Evolutionary conservation across 2,888 invertebrate species (phyloP).

Genomic region (Seira sanloemensis): DNA sequence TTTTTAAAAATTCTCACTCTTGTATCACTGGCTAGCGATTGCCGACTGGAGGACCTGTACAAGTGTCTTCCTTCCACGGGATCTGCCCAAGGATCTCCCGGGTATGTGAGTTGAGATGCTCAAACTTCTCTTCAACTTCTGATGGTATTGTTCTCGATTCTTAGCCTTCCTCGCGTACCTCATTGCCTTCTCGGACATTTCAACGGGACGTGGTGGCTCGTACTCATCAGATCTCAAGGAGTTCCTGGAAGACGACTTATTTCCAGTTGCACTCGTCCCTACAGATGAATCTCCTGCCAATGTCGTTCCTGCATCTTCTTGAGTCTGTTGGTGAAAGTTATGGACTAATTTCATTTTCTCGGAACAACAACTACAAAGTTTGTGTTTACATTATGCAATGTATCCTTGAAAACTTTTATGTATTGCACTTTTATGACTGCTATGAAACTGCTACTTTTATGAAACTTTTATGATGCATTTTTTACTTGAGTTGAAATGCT

Average conservation of each 20-base stretch:
- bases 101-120: constrained; percentile 74
- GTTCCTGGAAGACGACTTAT: constrained; percentile 65
- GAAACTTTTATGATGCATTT: not conserved
- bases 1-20: constrained; percentile 77
- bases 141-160: constrained; percentile 67
- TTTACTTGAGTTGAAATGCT: constrained; percentile 89
- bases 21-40: constrained; percentile 82
- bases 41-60: constrained; percentile 81
- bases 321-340: constrained; percentile 65
- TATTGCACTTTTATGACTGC: too few species aligned
- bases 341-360: not conserved
- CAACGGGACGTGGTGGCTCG: constrained; percentile 56
- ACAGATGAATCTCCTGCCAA: too few species aligned
- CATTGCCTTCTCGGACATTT: constrained; percentile 73
- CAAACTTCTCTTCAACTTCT: constrained; percentile 75
- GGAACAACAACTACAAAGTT: not conserved
- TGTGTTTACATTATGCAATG: not conserved
- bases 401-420: too few species aligned
- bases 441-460: too few species aligned
- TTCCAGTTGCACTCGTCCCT: constrained; percentile 34
- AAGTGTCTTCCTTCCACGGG: constrained; percentile 74
- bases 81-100: constrained; percentile 67
- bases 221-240: constrained; percentile 63
- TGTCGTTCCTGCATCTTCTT: constrained; percentile 66
- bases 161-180: constrained; percentile 66